phyloP scores from a whole-genome alignment of 1,140 invertebrate species.

The roundworm (Caenorhabditis elegans) region WBcel235 BX284602.5:4721501-4722000 shows the following conservation, averaged over 20 bases:
- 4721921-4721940: too few species aligned
- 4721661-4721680: background rate
- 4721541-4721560: background rate
- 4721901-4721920: too few species aligned
- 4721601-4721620: background rate
- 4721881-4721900: background rate
- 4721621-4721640: background rate
- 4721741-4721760: background rate
- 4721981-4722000: slow-evolving; percentile 4
- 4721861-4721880: slow-evolving; percentile 28
- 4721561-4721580: slow-evolving; percentile 23
- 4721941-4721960: too few species aligned
- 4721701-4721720: background rate
- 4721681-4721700: background rate
- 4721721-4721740: background rate
- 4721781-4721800: slow-evolving; percentile 34
- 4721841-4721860: background rate
- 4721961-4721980: too few species aligned
- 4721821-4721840: background rate
- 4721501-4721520: background rate
- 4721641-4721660: background rate
- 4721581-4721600: background rate
- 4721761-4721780: slow-evolving; percentile 37
- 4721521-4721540: background rate
- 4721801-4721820: background rate